Evolutionary conservation across 1,140 invertebrate species (phyloP).

Genomic region (Telenomus remus): DNA sequence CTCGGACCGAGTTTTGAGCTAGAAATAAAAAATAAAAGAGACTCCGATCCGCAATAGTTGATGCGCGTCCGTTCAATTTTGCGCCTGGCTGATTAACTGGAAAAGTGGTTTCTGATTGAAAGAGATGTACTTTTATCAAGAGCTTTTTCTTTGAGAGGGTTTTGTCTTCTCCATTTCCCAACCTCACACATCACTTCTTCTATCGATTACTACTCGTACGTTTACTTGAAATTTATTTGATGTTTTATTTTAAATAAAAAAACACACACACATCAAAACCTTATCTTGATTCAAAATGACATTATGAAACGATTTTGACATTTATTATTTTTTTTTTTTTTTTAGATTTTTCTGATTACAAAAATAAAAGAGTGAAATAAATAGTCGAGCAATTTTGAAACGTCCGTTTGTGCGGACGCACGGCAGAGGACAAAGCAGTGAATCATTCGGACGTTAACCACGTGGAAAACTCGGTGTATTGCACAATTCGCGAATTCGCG

Average conservation of each 20-base stretch:
- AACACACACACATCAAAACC: no score
- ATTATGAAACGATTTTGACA: no score
- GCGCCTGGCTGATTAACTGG: slow-evolving; percentile 33
- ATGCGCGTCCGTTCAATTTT: slow-evolving; percentile 36
- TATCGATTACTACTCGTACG: neutral
- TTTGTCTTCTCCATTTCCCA: slow-evolving; percentile 7
- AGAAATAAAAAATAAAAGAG: slow-evolving; percentile 22
- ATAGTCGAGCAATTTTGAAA: slow-evolving; percentile 2
- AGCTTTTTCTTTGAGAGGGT: slow-evolving; percentile 14
- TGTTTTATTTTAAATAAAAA: no score
- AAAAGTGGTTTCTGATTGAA: slow-evolving; percentile 47
- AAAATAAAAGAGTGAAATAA: slow-evolving; percentile 8
- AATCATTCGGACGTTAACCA: slow-evolving; percentile 53
- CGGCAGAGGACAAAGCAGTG: slow-evolving; percentile 21
- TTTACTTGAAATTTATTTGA: slow-evolving; percentile 4
- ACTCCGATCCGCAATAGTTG: slow-evolving; percentile 21
- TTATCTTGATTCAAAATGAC: no score
- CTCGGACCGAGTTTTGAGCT: slow-evolving; percentile 16
- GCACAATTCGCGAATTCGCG: slow-evolving; percentile 59
- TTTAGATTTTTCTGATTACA: no score
- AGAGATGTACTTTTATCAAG: slow-evolving; percentile 46
- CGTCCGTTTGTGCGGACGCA: slow-evolving; percentile 35
- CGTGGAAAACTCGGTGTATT: slow-evolving; percentile 56
- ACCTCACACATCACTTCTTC: neutral
- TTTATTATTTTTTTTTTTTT: no score